Base-by-base conservation (phyloP, 2,797 vertebrate species). In the Brachyrhaphis roseni region DNA sequence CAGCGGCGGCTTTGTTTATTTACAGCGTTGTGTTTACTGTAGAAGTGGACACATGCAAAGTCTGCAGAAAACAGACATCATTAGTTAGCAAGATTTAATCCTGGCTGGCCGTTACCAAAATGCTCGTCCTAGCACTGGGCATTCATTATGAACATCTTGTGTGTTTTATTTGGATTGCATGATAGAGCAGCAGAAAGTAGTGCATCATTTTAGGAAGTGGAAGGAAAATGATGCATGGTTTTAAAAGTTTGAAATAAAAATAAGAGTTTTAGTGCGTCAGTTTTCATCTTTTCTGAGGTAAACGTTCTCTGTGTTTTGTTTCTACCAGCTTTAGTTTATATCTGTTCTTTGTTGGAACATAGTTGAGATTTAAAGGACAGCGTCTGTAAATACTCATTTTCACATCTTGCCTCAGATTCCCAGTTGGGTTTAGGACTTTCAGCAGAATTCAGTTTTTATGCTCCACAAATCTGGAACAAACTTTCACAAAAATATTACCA, bases 11-110 rank as follows among this genome's bases (percentile, higher is more conserved):
- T 82, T 82, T 73, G 68, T 70, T 78, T 70, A 53, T 75, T 18
- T 36, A 47, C 49, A 74, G 75, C 77, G 77, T 77, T 76, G 79
- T 81, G 78, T 77, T 31, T 39, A 74, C 49, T 64, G 53, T 73
- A 49, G 75, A 86, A 47, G 57, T 45, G 74, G 64, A 77, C 74
- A 81, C 23, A 81, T 87, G 88, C 86, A 87, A 84, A 87, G 74
- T 84, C 80, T 86, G 89, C 90, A 91, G 81, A 90, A 92, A 91
- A 76, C 81, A 86, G 81, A 79, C 76, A 71, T 87, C 80, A 86
- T 85, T 87, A 84, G 81, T 79, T 77, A 82, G 68, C 87, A 82
- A 80, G 79, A 87, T 86, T 87, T 82, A 87, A 86, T 88, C 78
- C 81, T 77, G 84, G 87, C 72, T 41, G 64, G 77, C 64, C 72